phyloP scores from a whole-genome alignment of 92 coral and sea anemone genomes.

The Siderastrea siderea region DNA sequence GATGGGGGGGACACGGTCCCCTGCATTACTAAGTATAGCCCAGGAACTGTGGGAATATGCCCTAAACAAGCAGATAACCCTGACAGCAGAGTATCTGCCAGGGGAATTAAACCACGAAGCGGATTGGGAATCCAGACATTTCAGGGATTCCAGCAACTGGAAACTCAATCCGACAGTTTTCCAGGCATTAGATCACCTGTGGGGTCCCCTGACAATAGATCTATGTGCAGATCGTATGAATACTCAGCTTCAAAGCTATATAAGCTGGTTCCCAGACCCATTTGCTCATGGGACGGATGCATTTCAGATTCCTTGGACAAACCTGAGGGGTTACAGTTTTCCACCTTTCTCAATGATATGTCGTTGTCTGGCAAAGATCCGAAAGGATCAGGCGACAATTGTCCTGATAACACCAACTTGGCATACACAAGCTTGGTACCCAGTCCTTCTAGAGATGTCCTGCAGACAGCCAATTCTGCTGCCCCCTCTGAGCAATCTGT shows the following conservation, averaged over 20 bases:
- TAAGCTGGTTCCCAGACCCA: constrained; percentile 66
- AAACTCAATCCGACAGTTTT: constrained; percentile 43
- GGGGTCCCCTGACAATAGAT: constrained; percentile 40
- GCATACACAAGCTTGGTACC: constrained; percentile 43
- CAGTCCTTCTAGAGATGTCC: not conserved
- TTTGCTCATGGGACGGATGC: constrained; percentile 40
- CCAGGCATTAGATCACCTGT: constrained; percentile 17
- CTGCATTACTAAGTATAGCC: constrained; percentile 33
- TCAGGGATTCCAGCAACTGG: constrained; percentile 63
- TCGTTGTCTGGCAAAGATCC: constrained; percentile 55
- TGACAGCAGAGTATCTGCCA: constrained; percentile 62
- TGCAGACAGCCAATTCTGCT: not conserved
- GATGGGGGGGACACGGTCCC: constrained; percentile 37
- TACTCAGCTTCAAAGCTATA: constrained; percentile 20
- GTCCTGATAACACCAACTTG: constrained; percentile 49
- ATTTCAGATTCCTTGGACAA: constrained; percentile 47
- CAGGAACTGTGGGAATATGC: constrained; percentile 62
- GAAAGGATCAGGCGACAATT: constrained; percentile 47
- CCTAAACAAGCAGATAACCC: constrained; percentile 40
- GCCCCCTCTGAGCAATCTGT: not conserved
- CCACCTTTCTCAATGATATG: constrained; percentile 58
- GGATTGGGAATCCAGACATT: constrained; percentile 50
- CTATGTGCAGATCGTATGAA: constrained; percentile 54
- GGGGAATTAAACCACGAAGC: constrained; percentile 43
- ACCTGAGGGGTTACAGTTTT: constrained; percentile 42